These are phyloP conservation scores for Agrotis exclamationis DNA, from an alignment of 2,888 invertebrate species.

Conservation along the genomic window DNA sequence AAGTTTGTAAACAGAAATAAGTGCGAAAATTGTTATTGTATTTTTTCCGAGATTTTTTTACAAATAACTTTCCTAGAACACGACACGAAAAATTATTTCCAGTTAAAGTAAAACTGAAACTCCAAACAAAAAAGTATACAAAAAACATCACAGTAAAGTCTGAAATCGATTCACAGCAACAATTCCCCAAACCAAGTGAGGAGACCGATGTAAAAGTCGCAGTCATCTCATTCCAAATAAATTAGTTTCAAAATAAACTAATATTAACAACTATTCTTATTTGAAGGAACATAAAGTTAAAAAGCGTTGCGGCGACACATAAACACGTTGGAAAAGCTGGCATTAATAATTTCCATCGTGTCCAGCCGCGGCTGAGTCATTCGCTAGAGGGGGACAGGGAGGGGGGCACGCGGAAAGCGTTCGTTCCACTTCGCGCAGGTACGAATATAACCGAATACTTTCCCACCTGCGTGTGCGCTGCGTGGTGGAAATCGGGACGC, in stretches of 20 bases:
- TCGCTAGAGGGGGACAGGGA: slow-evolving; percentile 50
- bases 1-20: background rate
- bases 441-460: slow-evolving; percentile 89
- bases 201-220: slow-evolving; percentile 12
- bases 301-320: slow-evolving; percentile 51
- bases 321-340: slow-evolving; percentile 63
- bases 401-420: slow-evolving; percentile 80
- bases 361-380: slow-evolving; percentile 77
- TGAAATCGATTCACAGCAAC: background rate
- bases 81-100: too few species aligned
- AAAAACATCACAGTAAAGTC: background rate
- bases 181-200: background rate
- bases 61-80: too few species aligned
- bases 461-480: slow-evolving; percentile 82
- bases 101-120: background rate
- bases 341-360: slow-evolving; percentile 71
- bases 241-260: slow-evolving; percentile 52
- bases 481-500: slow-evolving; percentile 76
- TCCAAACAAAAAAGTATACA: background rate
- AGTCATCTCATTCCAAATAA: slow-evolving; percentile 45
- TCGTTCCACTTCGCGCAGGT: slow-evolving; percentile 87
- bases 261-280: slow-evolving; percentile 53
- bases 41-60: background rate
- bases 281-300: slow-evolving; percentile 50
- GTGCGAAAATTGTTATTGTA: background rate